Base-by-base conservation (phyloP, 1,140 invertebrate genomes). In the Hesperophylax magnus region DNA sequence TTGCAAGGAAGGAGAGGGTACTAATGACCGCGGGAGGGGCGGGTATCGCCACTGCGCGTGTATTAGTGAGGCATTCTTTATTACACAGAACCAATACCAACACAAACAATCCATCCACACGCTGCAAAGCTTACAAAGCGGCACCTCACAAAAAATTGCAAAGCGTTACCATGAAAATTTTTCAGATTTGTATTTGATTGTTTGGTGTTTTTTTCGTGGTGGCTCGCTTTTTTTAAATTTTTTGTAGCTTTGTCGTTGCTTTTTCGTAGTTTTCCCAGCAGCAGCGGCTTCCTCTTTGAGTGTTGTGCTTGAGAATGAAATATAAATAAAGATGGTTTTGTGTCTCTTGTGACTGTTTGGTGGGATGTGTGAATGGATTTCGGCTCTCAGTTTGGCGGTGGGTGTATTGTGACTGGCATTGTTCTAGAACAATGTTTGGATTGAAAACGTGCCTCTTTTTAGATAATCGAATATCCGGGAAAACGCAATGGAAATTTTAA, bases 11-110 rank as follows among this genome's bases (percentile, higher is more conserved):
- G 78, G 53, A 39, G 77, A 79, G 78, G 75, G 79, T 75, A 52
- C 83, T 84, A 84, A 84, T 84, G 83, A 84, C 83, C 83, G 83
- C 83, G 83, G 83, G 83, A 84, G 81, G 83, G 79, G 77, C 60
- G 79, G 54, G 27, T 71, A 54, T 71, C 76, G 31, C 58, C 65
- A 3, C 5, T 72, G 11, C 22, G 39, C n/a, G 3, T 61, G 78
- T 72, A 18, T 72, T 72, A 22, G 78, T 79, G 78, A 74, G 69
- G 52, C 77, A 63, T 78, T 72, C 69, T 72, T 72, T 72, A 72
- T 34, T 69, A 34, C 27, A 69, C 39, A 72, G 69, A 54, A 24
- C 39, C 18, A n/a, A 31, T 17, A 54, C 69, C 14, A 22, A 56
- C 69, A 72, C 69, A 72, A 20, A 20, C 18, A 53, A 69, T 18